Conservation (phyloP, 2,888 invertebrate species). For the Odiellus spinosus region DNA sequence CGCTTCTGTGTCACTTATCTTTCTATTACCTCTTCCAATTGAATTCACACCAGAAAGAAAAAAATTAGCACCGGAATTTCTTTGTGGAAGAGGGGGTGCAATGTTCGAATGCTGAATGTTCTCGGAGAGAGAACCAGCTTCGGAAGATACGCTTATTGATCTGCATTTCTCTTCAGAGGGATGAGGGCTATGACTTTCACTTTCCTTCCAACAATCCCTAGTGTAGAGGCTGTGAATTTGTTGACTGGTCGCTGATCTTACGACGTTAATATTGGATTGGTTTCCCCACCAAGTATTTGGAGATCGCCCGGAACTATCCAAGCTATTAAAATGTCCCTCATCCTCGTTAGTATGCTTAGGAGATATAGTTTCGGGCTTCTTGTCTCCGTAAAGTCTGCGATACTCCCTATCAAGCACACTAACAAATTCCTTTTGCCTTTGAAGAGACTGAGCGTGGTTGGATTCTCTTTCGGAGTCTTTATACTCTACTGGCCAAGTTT, state of each 20-base stretch:
- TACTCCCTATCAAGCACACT: constrained; percentile 18
- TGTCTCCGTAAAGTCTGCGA: constrained; percentile 16
- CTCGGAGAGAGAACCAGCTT: neutral
- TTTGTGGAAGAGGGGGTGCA: neutral
- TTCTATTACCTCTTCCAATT: too few species aligned
- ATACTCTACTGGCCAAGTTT: too few species aligned
- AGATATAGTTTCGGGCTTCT: constrained; percentile 10
- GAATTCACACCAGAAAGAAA: too few species aligned
- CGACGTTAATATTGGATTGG: constrained; percentile 3
- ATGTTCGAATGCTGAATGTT: neutral
- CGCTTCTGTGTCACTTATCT: neutral
- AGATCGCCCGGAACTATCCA: constrained; percentile 1
- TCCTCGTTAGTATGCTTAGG: neutral
- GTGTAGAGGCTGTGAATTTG: constrained; percentile 16
- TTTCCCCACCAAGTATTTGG: neutral
- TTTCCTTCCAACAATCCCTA: too few species aligned
- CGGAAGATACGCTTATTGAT: neutral
- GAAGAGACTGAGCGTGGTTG: too few species aligned
- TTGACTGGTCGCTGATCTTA: constrained; percentile 16
- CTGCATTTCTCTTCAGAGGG: neutral
- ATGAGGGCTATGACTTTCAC: neutral
- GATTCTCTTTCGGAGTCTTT: too few species aligned
- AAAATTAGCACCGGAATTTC: too few species aligned
- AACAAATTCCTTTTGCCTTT: constrained; percentile 1
- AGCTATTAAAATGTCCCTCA: neutral